phyloP scores from a whole-genome alignment of 1,140 invertebrate genomes.

The Pantala flavescens region DNA sequence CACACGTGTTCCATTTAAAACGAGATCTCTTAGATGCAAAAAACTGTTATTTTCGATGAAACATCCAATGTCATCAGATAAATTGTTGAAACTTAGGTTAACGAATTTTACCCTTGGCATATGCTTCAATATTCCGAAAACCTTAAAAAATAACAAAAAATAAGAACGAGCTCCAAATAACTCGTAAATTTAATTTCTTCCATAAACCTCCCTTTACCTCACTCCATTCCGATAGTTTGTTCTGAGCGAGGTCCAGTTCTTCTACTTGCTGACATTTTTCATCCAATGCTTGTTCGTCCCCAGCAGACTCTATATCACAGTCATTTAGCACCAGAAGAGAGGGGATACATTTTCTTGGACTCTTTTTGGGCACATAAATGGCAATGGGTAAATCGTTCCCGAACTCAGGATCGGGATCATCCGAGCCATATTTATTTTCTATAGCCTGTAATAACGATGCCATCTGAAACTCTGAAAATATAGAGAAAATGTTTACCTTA shows the following conservation, averaged over 20 bases:
- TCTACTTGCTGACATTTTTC: conserved; percentile 75
- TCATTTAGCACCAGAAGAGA: conserved; percentile 79
- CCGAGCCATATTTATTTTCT: conserved; percentile 65
- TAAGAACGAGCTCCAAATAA: background rate
- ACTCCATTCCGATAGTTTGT: conserved; percentile 71
- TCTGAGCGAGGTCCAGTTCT: conserved; percentile 83
- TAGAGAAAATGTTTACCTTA: background rate
- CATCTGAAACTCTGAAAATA: conserved; percentile 39
- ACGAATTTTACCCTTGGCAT: conserved; percentile 81
- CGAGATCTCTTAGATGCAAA: conserved; percentile 55
- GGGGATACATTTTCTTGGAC: conserved; percentile 64
- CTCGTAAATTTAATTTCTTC: background rate
- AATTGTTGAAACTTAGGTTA: conserved; percentile 79
- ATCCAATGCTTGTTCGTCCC: conserved; percentile 60
- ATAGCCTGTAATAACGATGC: conserved; percentile 74
- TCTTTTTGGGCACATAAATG: conserved; percentile 72
- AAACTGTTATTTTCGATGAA: conserved; percentile 18
- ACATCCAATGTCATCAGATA: conserved; percentile 41
- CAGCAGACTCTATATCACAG: conserved; percentile 75
- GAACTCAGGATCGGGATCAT: conserved; percentile 30
- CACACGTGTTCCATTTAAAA: conserved; percentile 75
- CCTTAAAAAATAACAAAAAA: conserved; percentile 40
- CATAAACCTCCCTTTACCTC: conserved; percentile 46
- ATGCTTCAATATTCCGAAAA: conserved; percentile 71
- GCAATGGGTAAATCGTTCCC: conserved; percentile 45